These are phyloP conservation scores for Hypomecis punctinalis DNA, from an alignment of 2,888 invertebrate genomes.

Conservation along the genomic window DNA sequence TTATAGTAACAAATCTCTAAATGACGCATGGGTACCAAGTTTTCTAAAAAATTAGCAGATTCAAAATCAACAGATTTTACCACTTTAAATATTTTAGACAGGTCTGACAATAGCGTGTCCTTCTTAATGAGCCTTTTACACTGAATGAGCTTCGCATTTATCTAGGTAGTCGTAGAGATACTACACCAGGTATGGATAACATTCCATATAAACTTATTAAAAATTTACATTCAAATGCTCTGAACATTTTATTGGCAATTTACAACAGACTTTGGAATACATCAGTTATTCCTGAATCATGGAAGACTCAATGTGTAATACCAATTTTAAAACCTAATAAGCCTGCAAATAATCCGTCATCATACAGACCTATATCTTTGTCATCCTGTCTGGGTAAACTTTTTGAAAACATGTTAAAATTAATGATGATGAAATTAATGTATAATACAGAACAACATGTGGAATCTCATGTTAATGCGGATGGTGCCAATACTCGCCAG, in stretches of 20 bases:
- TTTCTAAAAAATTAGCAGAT: constrained; percentile 1
- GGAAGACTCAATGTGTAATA: not conserved
- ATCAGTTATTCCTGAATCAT: not conserved
- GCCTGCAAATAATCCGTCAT: not conserved
- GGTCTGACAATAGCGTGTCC: not conserved
- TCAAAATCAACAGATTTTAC: not conserved
- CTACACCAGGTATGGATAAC: constrained; percentile 1
- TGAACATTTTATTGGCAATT: not conserved
- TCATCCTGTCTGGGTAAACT: not conserved
- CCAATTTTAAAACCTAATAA: not conserved
- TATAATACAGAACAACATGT: too few species aligned
- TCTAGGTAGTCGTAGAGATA: not conserved
- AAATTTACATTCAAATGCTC: constrained; percentile 1
- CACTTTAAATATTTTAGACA: not conserved
- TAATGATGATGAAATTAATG: too few species aligned
- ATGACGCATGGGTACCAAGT: constrained; percentile 2
- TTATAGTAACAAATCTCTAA: not conserved
- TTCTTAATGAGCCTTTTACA: not conserved
- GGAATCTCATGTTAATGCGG: too few species aligned
- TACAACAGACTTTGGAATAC: not conserved
- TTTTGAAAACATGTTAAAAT: not conserved
- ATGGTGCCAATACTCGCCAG: too few species aligned
- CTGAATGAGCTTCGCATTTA: constrained; percentile 8
- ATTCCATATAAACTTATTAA: constrained; percentile 7
- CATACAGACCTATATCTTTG: not conserved